These are phyloP conservation scores for Eristalinus aeneus DNA, from an alignment of 2,888 invertebrate species.

Conservation along the genomic window DNA sequence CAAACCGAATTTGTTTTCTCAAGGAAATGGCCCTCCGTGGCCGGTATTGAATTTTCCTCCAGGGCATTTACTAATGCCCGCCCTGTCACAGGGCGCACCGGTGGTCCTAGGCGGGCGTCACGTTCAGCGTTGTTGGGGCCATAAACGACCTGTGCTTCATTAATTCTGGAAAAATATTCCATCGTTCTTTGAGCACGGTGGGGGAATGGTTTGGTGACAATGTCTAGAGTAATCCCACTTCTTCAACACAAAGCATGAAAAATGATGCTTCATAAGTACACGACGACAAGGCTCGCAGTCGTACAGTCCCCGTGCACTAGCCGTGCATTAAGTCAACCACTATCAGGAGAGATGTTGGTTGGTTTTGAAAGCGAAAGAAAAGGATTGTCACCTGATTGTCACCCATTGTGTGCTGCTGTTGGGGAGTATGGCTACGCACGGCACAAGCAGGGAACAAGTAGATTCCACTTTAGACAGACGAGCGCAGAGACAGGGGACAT, in stretches of 20 bases:
- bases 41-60: slow-evolving; percentile 50
- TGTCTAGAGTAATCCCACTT: slow-evolving; percentile 52
- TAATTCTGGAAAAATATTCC: slow-evolving; percentile 61
- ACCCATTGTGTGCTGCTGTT: slow-evolving; percentile 58
- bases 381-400: slow-evolving; percentile 71
- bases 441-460: slow-evolving; percentile 54
- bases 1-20: slow-evolving; percentile 62
- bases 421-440: slow-evolving; percentile 34
- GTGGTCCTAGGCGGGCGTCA: slow-evolving; percentile 34
- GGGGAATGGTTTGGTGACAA: slow-evolving; percentile 13
- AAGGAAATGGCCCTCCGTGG: slow-evolving; percentile 19
- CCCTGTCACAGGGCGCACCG: slow-evolving; percentile 34
- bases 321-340: slow-evolving; percentile 68
- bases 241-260: slow-evolving; percentile 61
- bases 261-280: slow-evolving; percentile 67
- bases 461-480: slow-evolving; percentile 67
- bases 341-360: slow-evolving; percentile 51
- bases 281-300: slow-evolving; percentile 25
- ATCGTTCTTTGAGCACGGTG: neutral
- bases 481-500: slow-evolving; percentile 25
- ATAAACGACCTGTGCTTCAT: slow-evolving; percentile 61
- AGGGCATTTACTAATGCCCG: slow-evolving; percentile 57
- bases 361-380: slow-evolving; percentile 32
- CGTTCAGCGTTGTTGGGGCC: slow-evolving; percentile 23
- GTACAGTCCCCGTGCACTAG: slow-evolving; percentile 30